phyloP scores from a whole-genome alignment of 1,140 invertebrate genomes.

The Charaxes varanes region DNA sequence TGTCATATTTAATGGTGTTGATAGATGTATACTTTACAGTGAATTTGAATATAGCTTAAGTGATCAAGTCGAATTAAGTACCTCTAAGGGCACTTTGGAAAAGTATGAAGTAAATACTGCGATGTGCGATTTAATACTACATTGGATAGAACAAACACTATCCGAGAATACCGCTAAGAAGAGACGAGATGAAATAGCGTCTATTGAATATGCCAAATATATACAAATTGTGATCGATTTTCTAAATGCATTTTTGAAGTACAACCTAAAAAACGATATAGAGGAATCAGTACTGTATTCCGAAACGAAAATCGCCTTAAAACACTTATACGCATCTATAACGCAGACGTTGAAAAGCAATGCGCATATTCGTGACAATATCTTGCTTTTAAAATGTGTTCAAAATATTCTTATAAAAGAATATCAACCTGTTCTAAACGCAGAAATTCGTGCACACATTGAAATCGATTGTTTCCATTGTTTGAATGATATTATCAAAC shows the following conservation, averaged over 20 bases:
- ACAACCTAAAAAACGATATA: constrained; percentile 25
- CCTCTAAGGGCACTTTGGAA: constrained; percentile 8
- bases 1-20: constrained; percentile 37
- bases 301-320: constrained; percentile 25
- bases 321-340: constrained; percentile 24
- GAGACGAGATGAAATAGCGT: constrained; percentile 19
- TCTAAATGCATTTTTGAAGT: constrained; percentile 30
- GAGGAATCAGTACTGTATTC: constrained; percentile 19
- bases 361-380: constrained; percentile 30
- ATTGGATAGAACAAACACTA: constrained; percentile 28
- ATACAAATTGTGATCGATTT: constrained; percentile 33
- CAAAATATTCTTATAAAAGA: constrained; percentile 35
- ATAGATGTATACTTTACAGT: constrained; percentile 47
- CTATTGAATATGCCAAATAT: constrained; percentile 30
- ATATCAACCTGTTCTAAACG: constrained; percentile 30
- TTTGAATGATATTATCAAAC: constrained; percentile 39
- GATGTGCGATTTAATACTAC: constrained; percentile 24
- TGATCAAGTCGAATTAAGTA: background rate
- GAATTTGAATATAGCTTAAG: constrained; percentile 43
- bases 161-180: constrained; percentile 14
- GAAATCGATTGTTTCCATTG: constrained; percentile 42
- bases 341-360: constrained; percentile 29
- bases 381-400: constrained; percentile 29
- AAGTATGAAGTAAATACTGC: constrained; percentile 28
- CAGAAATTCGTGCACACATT: constrained; percentile 29